Evolutionary conservation across 2,888 invertebrate species (phyloP).

Genomic region (Lochmaea capreae): DNA sequence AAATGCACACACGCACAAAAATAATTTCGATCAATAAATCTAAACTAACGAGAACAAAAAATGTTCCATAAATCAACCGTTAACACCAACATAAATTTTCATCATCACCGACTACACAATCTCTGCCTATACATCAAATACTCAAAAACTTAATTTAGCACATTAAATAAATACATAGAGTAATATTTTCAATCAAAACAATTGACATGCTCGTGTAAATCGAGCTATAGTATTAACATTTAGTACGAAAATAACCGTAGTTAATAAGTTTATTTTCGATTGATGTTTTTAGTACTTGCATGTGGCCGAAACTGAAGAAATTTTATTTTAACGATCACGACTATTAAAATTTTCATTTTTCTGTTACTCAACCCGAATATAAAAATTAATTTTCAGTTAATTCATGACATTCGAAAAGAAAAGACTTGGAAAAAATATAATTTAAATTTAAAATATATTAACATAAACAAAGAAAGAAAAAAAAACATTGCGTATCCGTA

Average conservation of each 20-base stretch:
- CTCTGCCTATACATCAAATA: constrained; percentile 10
- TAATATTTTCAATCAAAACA: constrained; percentile 23
- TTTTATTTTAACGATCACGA: constrained; percentile 8
- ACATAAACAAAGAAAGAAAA: background rate
- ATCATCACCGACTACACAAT: constrained; percentile 3
- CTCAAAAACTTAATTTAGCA: constrained; percentile 23
- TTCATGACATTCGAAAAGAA: background rate
- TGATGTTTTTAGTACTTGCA: constrained; percentile 17
- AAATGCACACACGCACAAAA: background rate
- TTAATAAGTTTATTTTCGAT: constrained; percentile 19
- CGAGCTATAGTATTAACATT: constrained; percentile 8
- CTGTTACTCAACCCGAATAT: background rate
- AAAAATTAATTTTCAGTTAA: constrained; percentile 4
- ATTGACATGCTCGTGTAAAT: constrained; percentile 19
- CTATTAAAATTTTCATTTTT: constrained; percentile 4
- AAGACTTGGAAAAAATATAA: background rate
- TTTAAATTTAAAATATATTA: background rate
- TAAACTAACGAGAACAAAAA: background rate
- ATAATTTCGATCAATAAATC: background rate
- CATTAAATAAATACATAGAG: constrained; percentile 27
- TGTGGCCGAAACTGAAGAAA: constrained; percentile 20
- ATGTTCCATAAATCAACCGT: constrained; percentile 1
- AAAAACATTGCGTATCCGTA: too few species aligned
- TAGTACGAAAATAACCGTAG: constrained; percentile 13
- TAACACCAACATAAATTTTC: background rate